A percentile compares a stretch with the other conserved stretches of the same genome.
Evolutionary conservation across 2,113 vertebrate genomes (phyloP).

Genomic region (Agapornis roseicollis): DNA sequence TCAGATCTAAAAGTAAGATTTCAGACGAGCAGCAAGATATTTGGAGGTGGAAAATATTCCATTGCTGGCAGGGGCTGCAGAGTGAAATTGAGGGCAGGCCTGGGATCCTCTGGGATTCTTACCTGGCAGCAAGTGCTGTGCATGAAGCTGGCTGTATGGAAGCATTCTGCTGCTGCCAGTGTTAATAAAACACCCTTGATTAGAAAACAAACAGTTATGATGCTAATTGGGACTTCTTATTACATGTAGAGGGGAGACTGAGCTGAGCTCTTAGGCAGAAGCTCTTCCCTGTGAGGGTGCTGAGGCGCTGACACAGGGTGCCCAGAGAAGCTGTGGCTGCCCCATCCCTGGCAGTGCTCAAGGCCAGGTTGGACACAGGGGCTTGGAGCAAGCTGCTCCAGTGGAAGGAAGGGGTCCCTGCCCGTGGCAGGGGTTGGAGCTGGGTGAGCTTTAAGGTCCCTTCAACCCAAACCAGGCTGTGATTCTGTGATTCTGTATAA

Average conservation of each 20-base stretch:
- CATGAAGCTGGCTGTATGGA: neutral
- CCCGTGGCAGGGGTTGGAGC: neutral
- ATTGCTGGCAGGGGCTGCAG: neutral
- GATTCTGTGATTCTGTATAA: neutral
- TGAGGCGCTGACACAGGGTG: neutral
- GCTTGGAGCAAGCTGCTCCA: no score
- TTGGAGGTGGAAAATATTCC: neutral
- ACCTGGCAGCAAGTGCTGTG: neutral
- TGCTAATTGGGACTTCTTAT: accelerated
- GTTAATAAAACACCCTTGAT: neutral
- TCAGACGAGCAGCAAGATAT: neutral
- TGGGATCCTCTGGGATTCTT: accelerated
- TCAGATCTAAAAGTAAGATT: neutral
- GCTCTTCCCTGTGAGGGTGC: neutral
- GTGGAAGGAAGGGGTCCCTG: neutral
- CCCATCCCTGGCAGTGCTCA: no score
- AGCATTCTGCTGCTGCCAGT: neutral
- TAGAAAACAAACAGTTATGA: neutral
- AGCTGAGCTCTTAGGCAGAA: neutral
- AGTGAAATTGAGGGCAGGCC: neutral
- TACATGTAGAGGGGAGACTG: neutral
- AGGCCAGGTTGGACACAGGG: no score
- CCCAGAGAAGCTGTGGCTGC: no score
- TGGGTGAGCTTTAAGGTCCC: neutral
- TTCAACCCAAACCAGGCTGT: neutral